Conservation (phyloP, 2,797 vertebrate genomes). For the Anabacerthia variegaticeps region DNA sequence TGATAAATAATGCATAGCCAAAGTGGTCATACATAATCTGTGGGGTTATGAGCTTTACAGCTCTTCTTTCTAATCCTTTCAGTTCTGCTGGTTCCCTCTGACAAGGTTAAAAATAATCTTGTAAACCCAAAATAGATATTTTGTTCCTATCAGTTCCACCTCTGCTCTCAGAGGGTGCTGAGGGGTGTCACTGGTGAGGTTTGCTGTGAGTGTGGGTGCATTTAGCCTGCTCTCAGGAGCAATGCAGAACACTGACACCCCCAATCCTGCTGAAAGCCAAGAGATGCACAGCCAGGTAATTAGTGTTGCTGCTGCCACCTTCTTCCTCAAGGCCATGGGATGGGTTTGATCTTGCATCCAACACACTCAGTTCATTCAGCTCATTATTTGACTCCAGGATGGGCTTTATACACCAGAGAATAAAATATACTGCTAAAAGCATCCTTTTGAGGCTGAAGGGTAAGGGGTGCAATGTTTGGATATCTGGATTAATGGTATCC, state of each 20-base stretch:
- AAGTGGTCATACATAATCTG: background rate
- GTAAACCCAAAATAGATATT: background rate
- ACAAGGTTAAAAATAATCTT: slow-evolving; percentile 4
- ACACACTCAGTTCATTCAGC: background rate
- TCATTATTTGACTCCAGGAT: rapidly evolving
- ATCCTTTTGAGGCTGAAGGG: background rate
- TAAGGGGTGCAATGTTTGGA: background rate
- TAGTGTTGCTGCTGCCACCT: background rate
- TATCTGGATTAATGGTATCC: background rate
- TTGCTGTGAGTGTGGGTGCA: background rate
- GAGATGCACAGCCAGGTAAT: background rate
- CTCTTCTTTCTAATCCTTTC: background rate
- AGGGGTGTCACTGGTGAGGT: background rate
- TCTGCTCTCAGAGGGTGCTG: background rate
- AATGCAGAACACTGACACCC: background rate
- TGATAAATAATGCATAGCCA: background rate
- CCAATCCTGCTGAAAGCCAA: background rate
- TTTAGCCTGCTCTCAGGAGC: background rate
- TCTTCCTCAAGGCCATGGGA: background rate
- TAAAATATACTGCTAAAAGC: background rate
- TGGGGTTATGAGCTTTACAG: background rate
- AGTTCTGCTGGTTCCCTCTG: background rate
- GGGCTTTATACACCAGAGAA: background rate
- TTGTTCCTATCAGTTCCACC: background rate
- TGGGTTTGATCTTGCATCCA: background rate